Conservation (phyloP, 2,113 vertebrate species). For the Siniperca chuatsi region DNA sequence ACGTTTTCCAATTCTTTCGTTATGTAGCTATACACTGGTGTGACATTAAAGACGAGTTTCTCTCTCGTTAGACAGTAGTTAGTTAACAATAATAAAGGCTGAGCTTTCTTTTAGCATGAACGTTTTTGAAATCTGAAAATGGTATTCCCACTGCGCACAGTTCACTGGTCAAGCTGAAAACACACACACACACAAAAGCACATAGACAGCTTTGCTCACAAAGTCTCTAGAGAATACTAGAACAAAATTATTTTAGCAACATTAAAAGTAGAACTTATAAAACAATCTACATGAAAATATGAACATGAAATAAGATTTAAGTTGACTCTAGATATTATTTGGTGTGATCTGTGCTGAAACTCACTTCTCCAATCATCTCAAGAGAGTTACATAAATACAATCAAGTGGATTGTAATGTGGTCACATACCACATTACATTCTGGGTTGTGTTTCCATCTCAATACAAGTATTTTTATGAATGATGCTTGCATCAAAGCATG, state of each 20-base stretch:
- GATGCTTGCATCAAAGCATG: not conserved
- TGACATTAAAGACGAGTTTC: conserved; percentile 14
- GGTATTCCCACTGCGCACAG: not conserved
- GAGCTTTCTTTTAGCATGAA: not conserved
- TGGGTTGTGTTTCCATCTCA: not conserved
- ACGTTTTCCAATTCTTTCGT: not conserved
- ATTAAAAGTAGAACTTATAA: not conserved
- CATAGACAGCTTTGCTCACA: not conserved
- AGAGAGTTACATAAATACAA: not conserved
- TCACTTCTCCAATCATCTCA: not conserved
- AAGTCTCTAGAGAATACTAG: not conserved
- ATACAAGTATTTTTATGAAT: not conserved
- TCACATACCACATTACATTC: not conserved
- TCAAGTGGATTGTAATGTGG: not conserved
- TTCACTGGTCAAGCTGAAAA: not conserved
- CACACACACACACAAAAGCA: not conserved
- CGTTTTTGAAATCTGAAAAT: not conserved
- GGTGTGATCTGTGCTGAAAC: not conserved
- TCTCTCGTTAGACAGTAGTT: not conserved
- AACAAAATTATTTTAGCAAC: not conserved
- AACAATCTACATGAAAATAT: not conserved
- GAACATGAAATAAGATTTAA: not conserved
- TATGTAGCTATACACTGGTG: not conserved
- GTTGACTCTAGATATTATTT: not conserved
- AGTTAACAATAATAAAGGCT: not conserved